Evolutionary conservation across 2,797 vertebrate species (phyloP).

Genomic region (Mormyrus hasselquistii): DNA sequence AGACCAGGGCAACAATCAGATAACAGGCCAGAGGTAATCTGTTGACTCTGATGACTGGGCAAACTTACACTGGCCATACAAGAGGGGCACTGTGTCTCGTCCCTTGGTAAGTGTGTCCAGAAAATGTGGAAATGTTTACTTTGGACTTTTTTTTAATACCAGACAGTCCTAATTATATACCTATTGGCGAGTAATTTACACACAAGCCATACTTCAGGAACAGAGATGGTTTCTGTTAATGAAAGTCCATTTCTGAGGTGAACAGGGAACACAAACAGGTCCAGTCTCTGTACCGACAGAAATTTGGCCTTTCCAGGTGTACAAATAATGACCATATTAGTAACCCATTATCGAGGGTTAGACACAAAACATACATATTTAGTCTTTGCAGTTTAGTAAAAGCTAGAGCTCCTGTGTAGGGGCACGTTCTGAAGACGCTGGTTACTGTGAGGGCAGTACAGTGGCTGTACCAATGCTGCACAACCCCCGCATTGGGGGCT

Average conservation of each 20-base stretch:
- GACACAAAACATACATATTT: not conserved
- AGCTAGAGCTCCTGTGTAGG: not conserved
- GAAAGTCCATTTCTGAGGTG: conserved; percentile 54
- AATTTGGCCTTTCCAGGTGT: conserved; percentile 12
- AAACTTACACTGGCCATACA: conserved; percentile 51
- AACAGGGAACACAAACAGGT: conserved; percentile 4
- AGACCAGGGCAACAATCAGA: conserved; percentile 45
- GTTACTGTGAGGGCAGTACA: not conserved
- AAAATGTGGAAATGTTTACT: conserved; percentile 37
- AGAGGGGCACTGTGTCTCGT: conserved; percentile 46
- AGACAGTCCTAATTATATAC: conserved; percentile 46
- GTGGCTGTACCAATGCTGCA: not conserved
- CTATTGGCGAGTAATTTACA: conserved; percentile 56
- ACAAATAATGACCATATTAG: not conserved
- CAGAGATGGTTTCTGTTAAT: conserved; percentile 46
- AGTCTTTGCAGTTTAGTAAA: not conserved
- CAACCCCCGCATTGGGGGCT: not conserved
- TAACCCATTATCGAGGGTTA: not conserved
- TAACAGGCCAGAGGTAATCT: conserved; percentile 37
- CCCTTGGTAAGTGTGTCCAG: conserved; percentile 29
- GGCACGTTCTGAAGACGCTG: not conserved
- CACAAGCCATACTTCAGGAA: conserved; percentile 49
- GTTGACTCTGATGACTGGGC: conserved; percentile 35
- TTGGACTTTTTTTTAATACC: conserved; percentile 49
- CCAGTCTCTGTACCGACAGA: conserved; percentile 36